Percentiles rank a stretch among this genome's conserved stretches.
Evolutionary conservation across 2,888 invertebrate species (phyloP).

Genomic region (Coronaproctus castanopsis): DNA sequence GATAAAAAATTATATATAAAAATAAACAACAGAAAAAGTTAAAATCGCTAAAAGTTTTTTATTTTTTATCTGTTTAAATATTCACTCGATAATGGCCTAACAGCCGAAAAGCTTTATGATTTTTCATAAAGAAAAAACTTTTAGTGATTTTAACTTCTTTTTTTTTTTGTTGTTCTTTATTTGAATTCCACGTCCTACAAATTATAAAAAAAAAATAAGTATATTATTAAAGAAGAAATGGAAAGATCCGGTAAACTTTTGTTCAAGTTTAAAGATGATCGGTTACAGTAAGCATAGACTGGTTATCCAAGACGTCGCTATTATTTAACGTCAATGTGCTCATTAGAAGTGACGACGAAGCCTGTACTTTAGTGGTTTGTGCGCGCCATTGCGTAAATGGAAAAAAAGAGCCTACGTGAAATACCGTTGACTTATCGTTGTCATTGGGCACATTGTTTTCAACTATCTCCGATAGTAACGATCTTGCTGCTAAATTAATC

Average conservation of each 20-base stretch:
- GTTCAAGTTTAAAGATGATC: not conserved
- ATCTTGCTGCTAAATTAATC: conserved; percentile 14
- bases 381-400: conserved; percentile 26
- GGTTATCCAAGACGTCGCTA: conserved; percentile 12
- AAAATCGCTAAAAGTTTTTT: too few relatives aligned
- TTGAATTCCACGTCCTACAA: too few relatives aligned
- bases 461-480: conserved; percentile 4
- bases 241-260: not conserved
- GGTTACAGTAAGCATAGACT: not conserved
- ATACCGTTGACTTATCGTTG: not conserved
- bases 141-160: too few relatives aligned
- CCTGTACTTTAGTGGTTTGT: conserved; percentile 23
- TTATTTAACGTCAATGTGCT: conserved; percentile 31
- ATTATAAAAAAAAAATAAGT: not conserved
- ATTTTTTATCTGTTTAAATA: too few relatives aligned
- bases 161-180: too few relatives aligned
- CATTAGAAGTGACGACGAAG: conserved; percentile 29
- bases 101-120: too few relatives aligned
- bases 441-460: conserved; percentile 1
- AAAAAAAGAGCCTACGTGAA: conserved; percentile 26
- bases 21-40: too few relatives aligned
- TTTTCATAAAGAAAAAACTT: too few relatives aligned
- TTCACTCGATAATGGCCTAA: too few relatives aligned
- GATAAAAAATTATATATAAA: too few relatives aligned
- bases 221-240: not conserved